Conservation (phyloP, 2,113 vertebrate species). For the Meriones unguiculatus region DNA sequence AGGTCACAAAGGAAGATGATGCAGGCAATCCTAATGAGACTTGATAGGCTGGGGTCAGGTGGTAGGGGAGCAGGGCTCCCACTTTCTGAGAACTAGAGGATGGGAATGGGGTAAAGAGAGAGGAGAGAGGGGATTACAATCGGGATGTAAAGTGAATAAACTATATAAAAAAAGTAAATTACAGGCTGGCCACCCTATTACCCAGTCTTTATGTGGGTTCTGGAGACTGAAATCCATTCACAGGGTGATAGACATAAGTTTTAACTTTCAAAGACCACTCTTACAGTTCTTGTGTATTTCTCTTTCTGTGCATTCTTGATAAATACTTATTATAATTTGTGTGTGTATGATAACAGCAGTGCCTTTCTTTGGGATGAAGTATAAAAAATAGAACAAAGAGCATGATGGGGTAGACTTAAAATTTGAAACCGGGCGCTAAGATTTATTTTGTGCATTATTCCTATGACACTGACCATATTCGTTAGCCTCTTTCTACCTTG, state of each 20-base stretch:
- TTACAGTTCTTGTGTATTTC: not conserved
- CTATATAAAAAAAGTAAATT: no score
- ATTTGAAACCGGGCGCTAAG: not conserved
- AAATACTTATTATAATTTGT: no score
- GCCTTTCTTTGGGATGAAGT: not conserved
- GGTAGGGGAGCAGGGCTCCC: no score
- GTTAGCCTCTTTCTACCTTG: not conserved
- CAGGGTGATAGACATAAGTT: no score
- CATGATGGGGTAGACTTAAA: not conserved
- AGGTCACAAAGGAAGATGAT: no score
- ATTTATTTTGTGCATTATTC: not conserved
- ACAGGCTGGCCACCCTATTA: accelerated
- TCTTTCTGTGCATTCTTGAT: not conserved
- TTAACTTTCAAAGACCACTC: not conserved
- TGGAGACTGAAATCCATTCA: not conserved
- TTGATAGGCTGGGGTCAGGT: no score
- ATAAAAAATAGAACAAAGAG: not conserved
- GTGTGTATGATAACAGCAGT: not conserved
- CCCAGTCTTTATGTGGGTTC: not conserved
- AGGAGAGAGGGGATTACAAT: no score
- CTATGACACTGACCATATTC: not conserved
- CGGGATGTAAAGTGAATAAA: no score
- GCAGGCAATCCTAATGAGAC: no score
- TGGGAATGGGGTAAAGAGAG: no score
- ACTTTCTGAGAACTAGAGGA: no score